These are phyloP conservation scores for Pelusios castaneus DNA, from an alignment of 2,113 vertebrate species.

Conservation along the genomic window DNA sequence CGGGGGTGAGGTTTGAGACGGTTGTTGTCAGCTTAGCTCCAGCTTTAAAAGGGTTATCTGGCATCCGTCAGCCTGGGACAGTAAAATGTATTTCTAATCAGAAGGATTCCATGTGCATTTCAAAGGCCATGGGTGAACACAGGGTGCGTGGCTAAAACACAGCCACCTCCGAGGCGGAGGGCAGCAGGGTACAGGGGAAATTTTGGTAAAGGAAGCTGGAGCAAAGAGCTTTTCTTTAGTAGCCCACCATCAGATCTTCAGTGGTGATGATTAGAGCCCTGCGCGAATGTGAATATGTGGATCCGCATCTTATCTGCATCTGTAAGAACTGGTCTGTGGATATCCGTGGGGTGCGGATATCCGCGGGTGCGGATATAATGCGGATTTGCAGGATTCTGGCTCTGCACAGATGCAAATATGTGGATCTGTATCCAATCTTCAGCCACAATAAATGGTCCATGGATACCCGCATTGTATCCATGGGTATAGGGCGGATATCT, in stretches of 20 bases:
- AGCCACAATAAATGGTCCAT: no score
- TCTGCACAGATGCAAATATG: no score
- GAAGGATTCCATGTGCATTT: not conserved
- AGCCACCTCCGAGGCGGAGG: not conserved
- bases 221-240: not conserved
- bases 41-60: not conserved
- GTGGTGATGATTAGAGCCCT: not conserved
- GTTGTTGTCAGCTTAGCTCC: not conserved
- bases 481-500: no score
- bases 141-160: not conserved
- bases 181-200: not conserved
- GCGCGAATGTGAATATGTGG: no score
- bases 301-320: no score
- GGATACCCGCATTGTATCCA: no score
- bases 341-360: no score
- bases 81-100: not conserved
- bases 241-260: not conserved
- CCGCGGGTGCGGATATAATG: no score
- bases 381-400: no score
- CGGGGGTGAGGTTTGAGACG: not conserved
- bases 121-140: not conserved
- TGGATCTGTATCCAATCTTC: no score
- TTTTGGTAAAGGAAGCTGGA: not conserved
- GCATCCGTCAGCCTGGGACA: not conserved
- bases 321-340: no score